A percentile compares a stretch with the other conserved stretches of the same genome.
phyloP scores from a whole-genome alignment of 2,888 invertebrate genomes.

The Aplocera efformata region DNA sequence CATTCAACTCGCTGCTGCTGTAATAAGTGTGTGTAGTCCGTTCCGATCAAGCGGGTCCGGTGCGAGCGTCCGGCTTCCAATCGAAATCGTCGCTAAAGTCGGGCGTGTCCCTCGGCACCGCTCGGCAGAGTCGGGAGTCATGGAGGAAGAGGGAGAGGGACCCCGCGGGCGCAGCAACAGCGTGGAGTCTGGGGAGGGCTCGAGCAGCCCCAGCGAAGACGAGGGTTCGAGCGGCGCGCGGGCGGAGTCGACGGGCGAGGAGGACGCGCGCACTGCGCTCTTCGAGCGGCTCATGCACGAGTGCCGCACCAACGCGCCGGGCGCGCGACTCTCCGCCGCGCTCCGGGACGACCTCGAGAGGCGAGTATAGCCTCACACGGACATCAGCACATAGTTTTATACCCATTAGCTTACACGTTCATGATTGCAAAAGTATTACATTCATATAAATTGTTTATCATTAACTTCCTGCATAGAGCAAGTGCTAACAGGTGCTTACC shows the following conservation, averaged over 20 bases:
- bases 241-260: slow-evolving; percentile 18
- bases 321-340: slow-evolving; percentile 80
- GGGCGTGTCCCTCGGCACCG: too few relatives aligned
- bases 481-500: too few relatives aligned
- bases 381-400: background rate
- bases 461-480: too few relatives aligned
- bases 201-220: slow-evolving; percentile 34
- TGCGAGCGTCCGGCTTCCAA: too few relatives aligned
- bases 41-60: too few relatives aligned
- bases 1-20: too few relatives aligned
- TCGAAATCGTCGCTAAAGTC: too few relatives aligned
- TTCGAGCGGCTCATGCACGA: slow-evolving; percentile 84
- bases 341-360: slow-evolving; percentile 62
- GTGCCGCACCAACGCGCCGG: slow-evolving; percentile 84
- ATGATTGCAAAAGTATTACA: too few relatives aligned
- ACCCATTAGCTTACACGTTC: too few relatives aligned
- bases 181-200: slow-evolving; percentile 1
- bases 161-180: background rate
- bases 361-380: slow-evolving; percentile 30
- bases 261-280: slow-evolving; percentile 35
- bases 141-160: background rate
- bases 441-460: too few relatives aligned
- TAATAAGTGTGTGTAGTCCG: too few relatives aligned
- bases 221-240: slow-evolving; percentile 18
- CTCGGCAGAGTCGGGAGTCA: too few relatives aligned